phyloP scores from a whole-genome alignment of 2,113 vertebrate species.

The Tragulus kanchil region DNA sequence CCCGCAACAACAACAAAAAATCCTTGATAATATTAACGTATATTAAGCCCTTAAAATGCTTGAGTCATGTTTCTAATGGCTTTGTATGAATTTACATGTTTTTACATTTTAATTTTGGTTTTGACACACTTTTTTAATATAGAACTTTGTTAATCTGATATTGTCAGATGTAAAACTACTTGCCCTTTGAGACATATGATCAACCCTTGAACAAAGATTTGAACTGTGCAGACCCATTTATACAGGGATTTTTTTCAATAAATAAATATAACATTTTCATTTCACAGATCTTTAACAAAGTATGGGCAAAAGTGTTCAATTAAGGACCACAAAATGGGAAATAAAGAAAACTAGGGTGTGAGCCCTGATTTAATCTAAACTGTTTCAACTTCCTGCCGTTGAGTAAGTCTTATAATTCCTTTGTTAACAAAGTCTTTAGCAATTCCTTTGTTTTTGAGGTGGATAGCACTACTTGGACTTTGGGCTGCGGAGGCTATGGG shows the following conservation, averaged over 20 bases:
- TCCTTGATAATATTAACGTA: neutral
- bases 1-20: neutral
- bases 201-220: neutral
- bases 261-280: neutral
- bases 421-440: neutral
- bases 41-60: neutral
- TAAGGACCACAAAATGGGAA: neutral
- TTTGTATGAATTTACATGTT: neutral
- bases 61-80: neutral
- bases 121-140: neutral
- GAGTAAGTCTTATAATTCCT: neutral
- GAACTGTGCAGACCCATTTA: neutral
- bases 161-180: neutral
- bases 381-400: neutral
- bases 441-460: neutral
- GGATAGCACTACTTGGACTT: neutral
- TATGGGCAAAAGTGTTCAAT: neutral
- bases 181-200: neutral
- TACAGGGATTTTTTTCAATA: neutral
- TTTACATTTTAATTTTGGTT: conserved; percentile 7
- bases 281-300: neutral
- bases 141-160: neutral
- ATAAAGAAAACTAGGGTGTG: neutral
- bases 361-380: neutral
- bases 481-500: neutral